Conservation (phyloP, 2,888 invertebrate genomes). For the Didymodactylos carnosus region DNA sequence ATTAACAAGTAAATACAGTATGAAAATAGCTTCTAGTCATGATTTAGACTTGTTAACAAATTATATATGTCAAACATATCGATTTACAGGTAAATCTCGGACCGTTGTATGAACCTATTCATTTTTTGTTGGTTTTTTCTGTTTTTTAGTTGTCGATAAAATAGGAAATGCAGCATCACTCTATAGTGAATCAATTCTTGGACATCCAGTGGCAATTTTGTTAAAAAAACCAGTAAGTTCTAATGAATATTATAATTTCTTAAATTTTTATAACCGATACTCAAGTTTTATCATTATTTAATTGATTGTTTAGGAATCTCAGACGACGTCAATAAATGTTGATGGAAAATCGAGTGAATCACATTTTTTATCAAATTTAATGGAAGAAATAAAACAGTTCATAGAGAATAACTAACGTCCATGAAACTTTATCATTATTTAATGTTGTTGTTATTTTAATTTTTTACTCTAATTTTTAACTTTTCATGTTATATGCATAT, state of each 20-base stretch:
- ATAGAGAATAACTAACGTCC: too few relatives aligned
- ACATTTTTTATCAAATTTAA: not conserved
- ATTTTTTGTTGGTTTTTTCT: too few relatives aligned
- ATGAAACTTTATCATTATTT: too few relatives aligned
- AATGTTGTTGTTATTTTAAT: too few relatives aligned
- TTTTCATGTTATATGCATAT: too few relatives aligned
- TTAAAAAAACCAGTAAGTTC: not conserved
- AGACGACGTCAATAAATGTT: too few relatives aligned
- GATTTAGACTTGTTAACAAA: not conserved
- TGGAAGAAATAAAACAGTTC: not conserved
- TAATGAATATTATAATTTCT: too few relatives aligned
- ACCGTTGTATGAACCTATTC: too few relatives aligned
- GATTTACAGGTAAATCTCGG: not conserved
- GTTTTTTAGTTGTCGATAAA: not conserved
- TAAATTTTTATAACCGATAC: too few relatives aligned
- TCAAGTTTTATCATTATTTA: too few relatives aligned
- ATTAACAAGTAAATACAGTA: not conserved
- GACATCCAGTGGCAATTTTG: not conserved
- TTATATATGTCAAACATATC: not conserved
- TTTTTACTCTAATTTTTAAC: too few relatives aligned
- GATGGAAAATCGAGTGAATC: not conserved
- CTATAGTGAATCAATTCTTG: not conserved
- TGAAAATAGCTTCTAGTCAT: not conserved
- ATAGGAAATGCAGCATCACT: not conserved
- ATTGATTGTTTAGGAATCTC: too few relatives aligned